A percentile compares a stretch with the other conserved stretches of the same genome.
These are phyloP conservation scores for Plectrocnemia conspersa DNA, from an alignment of 1,140 invertebrate genomes.

Conservation along the genomic window DNA sequence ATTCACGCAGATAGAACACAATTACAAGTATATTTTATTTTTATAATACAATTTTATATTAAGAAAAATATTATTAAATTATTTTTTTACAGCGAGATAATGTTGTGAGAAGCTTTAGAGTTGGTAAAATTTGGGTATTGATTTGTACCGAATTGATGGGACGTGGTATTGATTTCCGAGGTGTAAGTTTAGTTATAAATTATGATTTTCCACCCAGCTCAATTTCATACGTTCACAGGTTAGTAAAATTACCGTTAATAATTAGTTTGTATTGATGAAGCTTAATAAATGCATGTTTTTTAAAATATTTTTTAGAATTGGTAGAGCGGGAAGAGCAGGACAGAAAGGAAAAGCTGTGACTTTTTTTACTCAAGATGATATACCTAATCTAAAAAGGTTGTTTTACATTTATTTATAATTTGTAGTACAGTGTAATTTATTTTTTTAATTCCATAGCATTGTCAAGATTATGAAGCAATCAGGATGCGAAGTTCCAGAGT, in stretches of 20 bases:
- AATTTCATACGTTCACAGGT: conserved; percentile 91
- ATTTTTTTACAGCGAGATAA: conserved; percentile 70
- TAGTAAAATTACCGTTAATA: conserved; percentile 15
- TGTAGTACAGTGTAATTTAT: neutral
- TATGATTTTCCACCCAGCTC: conserved; percentile 93
- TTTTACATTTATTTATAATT: neutral
- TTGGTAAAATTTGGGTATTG: conserved; percentile 91
- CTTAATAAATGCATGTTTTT: too few species aligned
- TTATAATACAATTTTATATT: conserved; percentile 5
- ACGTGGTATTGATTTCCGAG: conserved; percentile 96
- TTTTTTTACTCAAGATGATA: conserved; percentile 90
- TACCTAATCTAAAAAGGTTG: conserved; percentile 75
- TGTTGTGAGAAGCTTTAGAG: conserved; percentile 81
- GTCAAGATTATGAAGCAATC: conserved; percentile 81
- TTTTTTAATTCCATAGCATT: conserved; percentile 57
- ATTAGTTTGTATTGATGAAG: too few species aligned
- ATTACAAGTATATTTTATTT: conserved; percentile 58
- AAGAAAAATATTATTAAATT: conserved; percentile 3
- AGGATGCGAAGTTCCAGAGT: conserved; percentile 85
- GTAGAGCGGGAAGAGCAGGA: conserved; percentile 91
- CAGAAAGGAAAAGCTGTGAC: conserved; percentile 83
- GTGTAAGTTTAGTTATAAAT: conserved; percentile 94
- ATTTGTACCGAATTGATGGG: conserved; percentile 97
- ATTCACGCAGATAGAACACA: conserved; percentile 92
- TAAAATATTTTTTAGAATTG: conserved; percentile 50